phyloP scores from a whole-genome alignment of 2,888 invertebrate genomes.

The Agrilus cyanescens region DNA sequence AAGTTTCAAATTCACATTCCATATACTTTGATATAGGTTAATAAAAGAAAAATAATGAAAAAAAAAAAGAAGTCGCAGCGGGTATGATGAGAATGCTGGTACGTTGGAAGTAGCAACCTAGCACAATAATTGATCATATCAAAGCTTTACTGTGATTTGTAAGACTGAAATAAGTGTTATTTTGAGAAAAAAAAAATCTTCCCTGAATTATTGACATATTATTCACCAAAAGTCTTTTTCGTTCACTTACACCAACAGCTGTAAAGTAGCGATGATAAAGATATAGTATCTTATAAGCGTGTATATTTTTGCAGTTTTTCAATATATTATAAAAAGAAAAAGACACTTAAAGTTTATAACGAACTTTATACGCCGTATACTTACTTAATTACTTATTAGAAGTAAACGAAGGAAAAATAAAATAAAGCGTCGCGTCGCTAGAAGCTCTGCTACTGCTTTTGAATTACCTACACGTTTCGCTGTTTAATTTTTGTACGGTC shows the following conservation, averaged over 20 bases:
- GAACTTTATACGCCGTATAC: constrained; percentile 28
- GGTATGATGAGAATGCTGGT: constrained; percentile 2
- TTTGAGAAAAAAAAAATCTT: constrained; percentile 32
- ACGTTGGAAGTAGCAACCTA: constrained; percentile 27
- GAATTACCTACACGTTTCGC: no score
- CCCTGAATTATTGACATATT: constrained; percentile 17
- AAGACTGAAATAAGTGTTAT: constrained; percentile 43
- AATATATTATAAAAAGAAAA: constrained; percentile 26
- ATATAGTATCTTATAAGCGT: constrained; percentile 25
- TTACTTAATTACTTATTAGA: constrained; percentile 22
- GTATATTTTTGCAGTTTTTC: constrained; percentile 35
- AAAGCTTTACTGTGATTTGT: constrained; percentile 45
- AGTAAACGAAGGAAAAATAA: neutral
- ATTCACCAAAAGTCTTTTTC: constrained; percentile 11
- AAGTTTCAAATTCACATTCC: constrained; percentile 2
- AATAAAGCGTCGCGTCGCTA: no score
- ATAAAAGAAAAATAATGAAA: constrained; percentile 11
- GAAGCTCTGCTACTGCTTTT: no score
- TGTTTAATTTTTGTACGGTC: no score
- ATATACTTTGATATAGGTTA: constrained; percentile 2
- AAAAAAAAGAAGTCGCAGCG: neutral
- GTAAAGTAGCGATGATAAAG: constrained; percentile 24
- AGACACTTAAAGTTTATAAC: constrained; percentile 15
- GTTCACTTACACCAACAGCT: constrained; percentile 25
- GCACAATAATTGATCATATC: constrained; percentile 44